Evolutionary conservation across 2,888 invertebrate genomes (phyloP).

Genomic region (Pandemis corylana): DNA sequence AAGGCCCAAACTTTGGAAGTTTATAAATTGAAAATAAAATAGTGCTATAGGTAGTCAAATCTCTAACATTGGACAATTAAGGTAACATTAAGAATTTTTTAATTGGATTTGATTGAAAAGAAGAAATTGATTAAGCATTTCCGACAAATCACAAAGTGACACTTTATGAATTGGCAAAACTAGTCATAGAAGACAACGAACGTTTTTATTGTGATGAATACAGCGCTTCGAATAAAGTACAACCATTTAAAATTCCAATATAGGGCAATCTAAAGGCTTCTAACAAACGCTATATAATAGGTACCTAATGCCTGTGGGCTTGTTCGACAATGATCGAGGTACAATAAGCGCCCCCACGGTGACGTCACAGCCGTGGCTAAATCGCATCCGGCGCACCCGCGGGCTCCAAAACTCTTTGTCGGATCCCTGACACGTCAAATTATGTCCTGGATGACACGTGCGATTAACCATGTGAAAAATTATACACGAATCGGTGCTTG

Average conservation of each 20-base stretch:
- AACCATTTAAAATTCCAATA: neutral
- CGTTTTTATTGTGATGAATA: too few relatives aligned
- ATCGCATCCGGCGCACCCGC: constrained; percentile 79
- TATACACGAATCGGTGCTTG: constrained; percentile 22
- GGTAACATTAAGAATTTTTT: neutral
- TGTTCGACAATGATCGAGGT: constrained; percentile 32
- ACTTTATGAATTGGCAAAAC: too few relatives aligned
- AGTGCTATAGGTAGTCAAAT: too few relatives aligned
- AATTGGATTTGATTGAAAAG: neutral
- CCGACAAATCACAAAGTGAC: too few relatives aligned
- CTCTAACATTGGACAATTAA: too few relatives aligned
- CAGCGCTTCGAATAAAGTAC: too few relatives aligned
- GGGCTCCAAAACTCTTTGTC: constrained; percentile 75
- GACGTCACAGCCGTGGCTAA: constrained; percentile 79
- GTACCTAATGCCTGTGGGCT: constrained; percentile 36
- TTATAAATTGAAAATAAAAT: too few relatives aligned
- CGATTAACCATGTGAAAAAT: constrained; percentile 70
- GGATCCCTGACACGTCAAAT: constrained; percentile 66
- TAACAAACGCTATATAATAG: constrained; percentile 13
- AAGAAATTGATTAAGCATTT: neutral
- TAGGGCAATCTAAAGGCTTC: constrained; percentile 10
- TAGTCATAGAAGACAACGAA: too few relatives aligned
- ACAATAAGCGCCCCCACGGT: constrained; percentile 59
- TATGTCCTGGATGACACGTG: constrained; percentile 67
- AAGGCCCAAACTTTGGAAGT: too few relatives aligned